Percentiles rank a stretch among this genome's conserved stretches.
Evolutionary conservation across 2,797 vertebrate species (phyloP).

Genomic region (Cynopterus sphinx): DNA sequence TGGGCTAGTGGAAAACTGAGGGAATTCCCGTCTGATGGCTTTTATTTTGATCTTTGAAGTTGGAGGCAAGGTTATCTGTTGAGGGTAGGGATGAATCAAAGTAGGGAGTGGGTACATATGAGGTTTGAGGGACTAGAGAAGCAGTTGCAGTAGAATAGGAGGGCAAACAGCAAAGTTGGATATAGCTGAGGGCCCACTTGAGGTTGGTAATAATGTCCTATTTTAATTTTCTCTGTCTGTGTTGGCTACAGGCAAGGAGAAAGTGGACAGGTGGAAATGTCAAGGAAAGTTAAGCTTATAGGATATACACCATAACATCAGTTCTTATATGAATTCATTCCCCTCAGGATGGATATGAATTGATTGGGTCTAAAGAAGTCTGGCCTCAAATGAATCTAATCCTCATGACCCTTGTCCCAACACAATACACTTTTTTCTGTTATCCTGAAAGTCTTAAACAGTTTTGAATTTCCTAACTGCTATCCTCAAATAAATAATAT

Average conservation of each 20-base stretch:
- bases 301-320: background rate
- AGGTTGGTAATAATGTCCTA: background rate
- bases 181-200: background rate
- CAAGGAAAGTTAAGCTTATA: background rate
- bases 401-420: background rate
- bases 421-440: background rate
- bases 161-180: background rate
- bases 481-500: background rate
- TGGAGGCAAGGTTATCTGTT: background rate
- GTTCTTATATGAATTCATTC: background rate
- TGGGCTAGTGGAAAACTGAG: background rate
- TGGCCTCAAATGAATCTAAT: background rate
- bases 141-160: background rate
- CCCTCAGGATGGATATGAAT: background rate
- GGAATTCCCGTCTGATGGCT: background rate
- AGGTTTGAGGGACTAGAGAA: background rate
- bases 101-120: background rate
- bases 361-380: background rate
- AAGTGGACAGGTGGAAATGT: background rate
- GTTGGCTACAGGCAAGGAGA: background rate
- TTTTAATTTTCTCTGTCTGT: background rate
- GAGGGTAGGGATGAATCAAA: background rate
- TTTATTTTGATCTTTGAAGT: background rate
- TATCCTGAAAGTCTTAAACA: background rate
- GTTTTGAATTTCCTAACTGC: background rate